Conservation (phyloP, 2,797 vertebrate species). For the Coregonus ussuriensis region DNA sequence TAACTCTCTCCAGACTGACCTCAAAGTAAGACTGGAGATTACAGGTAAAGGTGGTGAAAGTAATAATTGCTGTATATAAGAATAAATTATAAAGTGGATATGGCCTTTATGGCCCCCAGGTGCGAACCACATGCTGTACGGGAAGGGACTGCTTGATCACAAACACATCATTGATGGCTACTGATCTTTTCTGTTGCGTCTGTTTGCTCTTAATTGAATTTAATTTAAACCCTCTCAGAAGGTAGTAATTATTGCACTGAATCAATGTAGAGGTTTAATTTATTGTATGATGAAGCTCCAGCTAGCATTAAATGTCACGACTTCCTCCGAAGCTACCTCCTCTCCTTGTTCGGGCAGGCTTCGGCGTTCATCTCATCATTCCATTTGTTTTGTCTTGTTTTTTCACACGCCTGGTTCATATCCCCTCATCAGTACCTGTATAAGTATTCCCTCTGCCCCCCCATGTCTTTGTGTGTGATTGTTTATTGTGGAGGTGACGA, state of each 20-base stretch:
- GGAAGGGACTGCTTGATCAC: neutral
- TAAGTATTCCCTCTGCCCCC: too few species aligned
- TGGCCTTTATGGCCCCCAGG: conserved; percentile 1
- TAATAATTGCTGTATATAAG: neutral
- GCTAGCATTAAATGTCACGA: neutral
- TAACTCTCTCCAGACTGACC: too few species aligned
- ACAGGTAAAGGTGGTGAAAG: neutral
- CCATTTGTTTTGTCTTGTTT: too few species aligned
- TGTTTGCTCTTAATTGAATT: neutral
- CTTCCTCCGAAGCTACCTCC: too few species aligned
- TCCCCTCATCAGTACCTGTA: too few species aligned
- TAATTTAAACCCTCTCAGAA: neutral
- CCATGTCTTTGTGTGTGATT: too few species aligned
- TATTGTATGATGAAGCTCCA: conserved; percentile 2
- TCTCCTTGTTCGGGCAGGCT: too few species aligned
- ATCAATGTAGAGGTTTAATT: neutral
- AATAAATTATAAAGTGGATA: neutral
- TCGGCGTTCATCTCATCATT: too few species aligned
- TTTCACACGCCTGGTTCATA: too few species aligned
- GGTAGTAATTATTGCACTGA: neutral
- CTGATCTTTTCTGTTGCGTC: conserved; percentile 17
- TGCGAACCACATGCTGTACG: conserved; percentile 19
- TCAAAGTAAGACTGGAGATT: neutral
- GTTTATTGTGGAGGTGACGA: too few species aligned
- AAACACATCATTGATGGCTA: neutral